These are phyloP conservation scores for Mystacornis crossleyi DNA, from an alignment of 2,113 vertebrate species.

Conservation along the genomic window DNA sequence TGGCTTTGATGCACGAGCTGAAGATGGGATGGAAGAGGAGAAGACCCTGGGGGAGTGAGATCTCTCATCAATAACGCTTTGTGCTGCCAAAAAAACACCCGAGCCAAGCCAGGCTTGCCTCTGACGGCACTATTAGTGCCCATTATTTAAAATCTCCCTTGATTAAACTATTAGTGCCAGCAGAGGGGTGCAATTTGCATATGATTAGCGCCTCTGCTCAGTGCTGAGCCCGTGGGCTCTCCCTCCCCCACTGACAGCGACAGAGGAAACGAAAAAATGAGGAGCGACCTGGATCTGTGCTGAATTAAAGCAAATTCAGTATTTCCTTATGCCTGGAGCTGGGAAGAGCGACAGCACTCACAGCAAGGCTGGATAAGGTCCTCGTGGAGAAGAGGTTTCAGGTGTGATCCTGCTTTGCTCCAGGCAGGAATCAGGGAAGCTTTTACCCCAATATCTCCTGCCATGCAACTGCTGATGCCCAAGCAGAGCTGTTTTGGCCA, in stretches of 20 bases:
- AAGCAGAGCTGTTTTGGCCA: not conserved
- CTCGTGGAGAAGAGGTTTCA: accelerated
- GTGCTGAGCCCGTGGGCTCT: not conserved
- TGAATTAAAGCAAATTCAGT: not conserved
- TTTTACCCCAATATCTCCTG: not conserved
- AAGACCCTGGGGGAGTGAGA: not conserved
- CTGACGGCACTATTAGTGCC: not conserved
- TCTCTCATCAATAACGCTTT: not conserved
- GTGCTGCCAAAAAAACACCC: not conserved
- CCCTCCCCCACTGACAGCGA: not conserved
- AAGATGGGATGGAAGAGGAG: not conserved
- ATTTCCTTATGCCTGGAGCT: not conserved
- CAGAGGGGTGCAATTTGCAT: conserved; percentile 46
- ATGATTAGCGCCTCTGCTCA: conserved; percentile 2
- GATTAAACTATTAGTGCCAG: conserved; percentile 56
- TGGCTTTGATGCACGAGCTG: not conserved
- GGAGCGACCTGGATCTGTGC: not conserved
- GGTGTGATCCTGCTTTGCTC: not conserved
- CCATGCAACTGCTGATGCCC: not conserved
- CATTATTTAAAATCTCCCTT: conserved; percentile 50
- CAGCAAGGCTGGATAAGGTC: not conserved
- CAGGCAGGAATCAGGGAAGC: not conserved
- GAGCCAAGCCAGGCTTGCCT: not conserved
- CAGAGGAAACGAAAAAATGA: not conserved
- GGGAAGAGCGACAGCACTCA: not conserved